Evolutionary conservation across 2,888 invertebrate genomes (phyloP).

Genomic region (Lasioglossum vierecki): DNA sequence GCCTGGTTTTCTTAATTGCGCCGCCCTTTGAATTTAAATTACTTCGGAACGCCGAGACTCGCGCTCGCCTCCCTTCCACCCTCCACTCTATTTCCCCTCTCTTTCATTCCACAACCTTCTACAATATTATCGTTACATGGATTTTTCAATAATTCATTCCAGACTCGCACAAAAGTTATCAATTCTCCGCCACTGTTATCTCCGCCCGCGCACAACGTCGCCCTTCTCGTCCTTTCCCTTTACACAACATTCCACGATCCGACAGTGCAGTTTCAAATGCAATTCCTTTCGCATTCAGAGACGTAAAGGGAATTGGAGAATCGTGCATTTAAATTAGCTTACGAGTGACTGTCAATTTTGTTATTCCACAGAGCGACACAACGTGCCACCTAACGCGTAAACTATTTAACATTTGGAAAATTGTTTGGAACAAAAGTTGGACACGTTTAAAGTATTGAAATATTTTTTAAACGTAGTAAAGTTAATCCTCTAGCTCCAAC

Average conservation of each 20-base stretch:
- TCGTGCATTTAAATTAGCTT: not conserved
- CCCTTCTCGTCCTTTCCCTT: conserved; percentile 4
- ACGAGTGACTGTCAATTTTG: not conserved
- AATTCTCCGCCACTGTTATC: conserved; percentile 24
- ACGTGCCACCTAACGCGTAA: not conserved
- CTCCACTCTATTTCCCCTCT: not conserved
- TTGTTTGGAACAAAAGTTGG: not conserved
- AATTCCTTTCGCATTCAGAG: not conserved
- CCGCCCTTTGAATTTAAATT: conserved; percentile 65
- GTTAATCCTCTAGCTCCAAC: not conserved
- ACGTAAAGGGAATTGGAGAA: not conserved
- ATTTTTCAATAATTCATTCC: conserved; percentile 43
- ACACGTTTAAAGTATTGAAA: too few relatives aligned
- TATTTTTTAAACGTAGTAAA: too few relatives aligned
- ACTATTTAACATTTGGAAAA: not conserved
- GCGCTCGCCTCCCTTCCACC: not conserved
- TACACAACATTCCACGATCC: not conserved
- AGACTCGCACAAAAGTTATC: conserved; percentile 17
- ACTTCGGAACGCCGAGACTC: conserved; percentile 41
- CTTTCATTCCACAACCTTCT: not conserved
- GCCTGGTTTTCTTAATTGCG: conserved; percentile 63
- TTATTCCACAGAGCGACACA: not conserved
- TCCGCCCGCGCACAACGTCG: not conserved
- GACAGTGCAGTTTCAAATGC: not conserved
- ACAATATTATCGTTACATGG: conserved; percentile 30